Evolutionary conservation across 2,797 vertebrate genomes (phyloP).

Genomic region (Neomorphus geoffroyi): DNA sequence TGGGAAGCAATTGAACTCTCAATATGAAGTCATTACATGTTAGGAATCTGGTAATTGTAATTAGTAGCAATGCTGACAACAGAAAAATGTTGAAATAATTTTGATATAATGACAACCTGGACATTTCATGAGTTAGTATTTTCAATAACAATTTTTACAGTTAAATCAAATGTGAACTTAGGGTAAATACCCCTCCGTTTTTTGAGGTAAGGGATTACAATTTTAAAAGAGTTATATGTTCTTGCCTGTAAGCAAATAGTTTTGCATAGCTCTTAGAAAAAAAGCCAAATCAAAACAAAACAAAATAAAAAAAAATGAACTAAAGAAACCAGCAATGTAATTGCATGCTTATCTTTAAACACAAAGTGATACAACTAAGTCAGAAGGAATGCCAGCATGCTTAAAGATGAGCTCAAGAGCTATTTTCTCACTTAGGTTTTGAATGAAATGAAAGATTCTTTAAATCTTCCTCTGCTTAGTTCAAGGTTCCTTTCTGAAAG

Average conservation of each 20-base stretch:
- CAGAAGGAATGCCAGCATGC: neutral
- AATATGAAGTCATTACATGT: neutral
- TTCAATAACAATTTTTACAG: constrained; percentile 7
- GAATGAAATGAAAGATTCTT: neutral
- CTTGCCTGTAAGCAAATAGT: neutral
- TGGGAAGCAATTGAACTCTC: neutral
- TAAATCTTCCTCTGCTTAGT: neutral
- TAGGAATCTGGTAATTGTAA: constrained; percentile 16
- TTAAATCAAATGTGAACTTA: neutral
- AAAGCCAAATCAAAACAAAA: neutral
- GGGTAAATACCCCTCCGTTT: neutral
- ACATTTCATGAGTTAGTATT: neutral
- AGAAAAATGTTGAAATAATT: neutral
- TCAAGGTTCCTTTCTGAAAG: neutral
- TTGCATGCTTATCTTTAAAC: neutral
- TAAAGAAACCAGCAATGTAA: neutral
- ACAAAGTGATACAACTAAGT: neutral
- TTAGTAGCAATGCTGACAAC: neutral
- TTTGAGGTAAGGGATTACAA: neutral
- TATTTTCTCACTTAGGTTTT: neutral
- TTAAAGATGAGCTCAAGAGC: neutral
- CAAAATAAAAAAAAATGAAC: neutral
- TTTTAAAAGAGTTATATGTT: neutral
- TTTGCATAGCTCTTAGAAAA: neutral
- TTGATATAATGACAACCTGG: neutral